Base-by-base conservation (phyloP, 2,797 vertebrate genomes). In the Sardinella longiceps region DNA sequence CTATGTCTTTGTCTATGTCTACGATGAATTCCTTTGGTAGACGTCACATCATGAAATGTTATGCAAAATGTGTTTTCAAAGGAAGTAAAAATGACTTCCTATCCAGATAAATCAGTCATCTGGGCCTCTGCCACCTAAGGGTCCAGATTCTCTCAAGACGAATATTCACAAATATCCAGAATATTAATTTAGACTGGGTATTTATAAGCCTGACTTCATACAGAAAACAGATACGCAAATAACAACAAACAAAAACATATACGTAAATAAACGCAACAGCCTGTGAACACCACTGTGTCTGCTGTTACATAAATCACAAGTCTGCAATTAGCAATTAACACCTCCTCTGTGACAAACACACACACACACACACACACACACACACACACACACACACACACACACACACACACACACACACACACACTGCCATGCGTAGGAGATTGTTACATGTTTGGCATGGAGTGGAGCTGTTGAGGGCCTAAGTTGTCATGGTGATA, bases 401-500 rank as follows among this genome's bases (percentile, higher is more conserved):
- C 85, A 80, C 70, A 87, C 70, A 77, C 85, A n/a, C n/a, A 58
- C 81, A 85, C 80, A 88, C 56, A 39, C 88, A 20, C 23, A 37
- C 87, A 81, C 28, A 25, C 56, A 66, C 15, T 50, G 88, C 83
- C 87, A 84, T 94, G 94, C 94, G 93, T 94, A 93, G 94, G 95
- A 94, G 94, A 93, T 92, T 91, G 92, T 94, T 95, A 92, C 92
- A 93, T 95, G 91, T 95, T 95, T 95, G 94, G 93, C 94, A 92
- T 87, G 88, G 88, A 94, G 93, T 92, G 91, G 91, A 92, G 94
- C 93, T 93, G 94, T 92, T 87, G 92, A 94, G 92, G 92, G 91
- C 91, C 94, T 89, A 90, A 93, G 95, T 96, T 95, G 95, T 94
- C 94, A 95, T 96, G 95, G 92, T 92, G 88, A 96, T 95, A 92